Percentiles rank a stretch among this genome's conserved stretches.
phyloP scores from a whole-genome alignment of 2,797 vertebrate species.

The Naso thynnoides region DNA sequence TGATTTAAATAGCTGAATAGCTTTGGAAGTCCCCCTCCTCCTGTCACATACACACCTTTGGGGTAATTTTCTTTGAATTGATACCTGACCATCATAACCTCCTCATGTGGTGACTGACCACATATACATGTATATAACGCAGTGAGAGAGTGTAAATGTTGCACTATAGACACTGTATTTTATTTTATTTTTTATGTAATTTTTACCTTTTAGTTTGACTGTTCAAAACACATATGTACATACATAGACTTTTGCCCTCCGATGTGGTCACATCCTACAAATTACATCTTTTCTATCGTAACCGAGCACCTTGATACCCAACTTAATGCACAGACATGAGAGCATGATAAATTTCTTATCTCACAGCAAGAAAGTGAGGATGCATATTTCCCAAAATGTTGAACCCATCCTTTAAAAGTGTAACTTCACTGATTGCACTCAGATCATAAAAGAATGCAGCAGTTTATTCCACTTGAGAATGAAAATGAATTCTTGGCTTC shows the following conservation, averaged over 20 bases:
- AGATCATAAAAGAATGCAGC: not conserved
- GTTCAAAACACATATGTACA: not conserved
- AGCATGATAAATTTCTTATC: not conserved
- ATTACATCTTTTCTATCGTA: not conserved
- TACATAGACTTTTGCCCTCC: not conserved
- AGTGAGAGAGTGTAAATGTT: too few relatives aligned
- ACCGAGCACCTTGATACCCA: not conserved
- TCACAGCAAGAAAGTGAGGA: not conserved
- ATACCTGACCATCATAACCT: too few relatives aligned
- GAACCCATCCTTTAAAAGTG: not conserved
- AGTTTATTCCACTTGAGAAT: not conserved
- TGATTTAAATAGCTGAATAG: not conserved
- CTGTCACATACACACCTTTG: not conserved
- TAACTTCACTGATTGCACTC: not conserved
- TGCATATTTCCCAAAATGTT: conserved; percentile 9
- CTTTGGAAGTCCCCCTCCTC: too few relatives aligned
- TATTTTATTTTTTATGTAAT: not conserved
- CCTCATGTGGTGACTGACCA: too few relatives aligned
- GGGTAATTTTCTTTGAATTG: too few relatives aligned
- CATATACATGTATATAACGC: too few relatives aligned
- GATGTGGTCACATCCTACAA: not conserved
- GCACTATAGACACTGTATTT: too few relatives aligned
- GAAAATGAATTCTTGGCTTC: not conserved
- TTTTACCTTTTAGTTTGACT: not conserved
- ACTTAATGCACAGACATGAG: not conserved